Base-by-base conservation (phyloP, 2,888 invertebrate genomes). In the Pterobdella sp. region DNA sequence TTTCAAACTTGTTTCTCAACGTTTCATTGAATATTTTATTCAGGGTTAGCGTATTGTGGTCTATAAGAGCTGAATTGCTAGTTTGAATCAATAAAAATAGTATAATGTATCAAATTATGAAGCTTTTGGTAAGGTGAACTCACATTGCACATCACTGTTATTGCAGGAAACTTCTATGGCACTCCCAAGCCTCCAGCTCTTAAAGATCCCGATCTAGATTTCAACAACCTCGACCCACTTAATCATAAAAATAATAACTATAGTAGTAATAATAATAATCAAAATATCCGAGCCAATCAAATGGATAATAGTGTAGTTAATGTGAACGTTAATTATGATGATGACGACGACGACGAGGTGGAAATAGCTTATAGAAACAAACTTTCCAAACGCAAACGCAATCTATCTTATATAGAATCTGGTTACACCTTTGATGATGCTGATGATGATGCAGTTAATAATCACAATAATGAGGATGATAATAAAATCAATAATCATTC, bases 101-200 rank as follows among this genome's bases (percentile, higher is more conserved):
- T n/a, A n/a, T n/a, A n/a, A n/a, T n/a, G n/a, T n/a, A n/a, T n/a
- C n/a, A n/a, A n/a, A n/a, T n/a, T n/a, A n/a, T n/a, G n/a, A n/a
- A n/a, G n/a, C n/a, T n/a, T n/a, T n/a, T n/a, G n/a, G n/a, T n/a
- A n/a, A n/a, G n/a, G n/a, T n/a, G n/a, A n/a, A n/a, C n/a, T n/a
- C n/a, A n/a, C n/a, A n/a, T n/a, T n/a, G n/a, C n/a, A n/a, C n/a
- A n/a, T n/a, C n/a, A n/a, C 65, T 34, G 1, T 63, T 1, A n/a
- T 29, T 64, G 0, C 74, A 78, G 87, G 87, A 60, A 87, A 87
- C 81, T 86, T 87, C 80, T 88, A 88, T 84, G 88, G 88, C 49
- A 88, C 87, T 10, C 87, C 87, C 0, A 87, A 86, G 78, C 88
- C 87, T 37, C 82, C 83, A 1, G 79, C 80, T 74, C 71, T 56